phyloP scores from a whole-genome alignment of 2,113 vertebrate genomes.

The Quiscalus mexicanus region DNA sequence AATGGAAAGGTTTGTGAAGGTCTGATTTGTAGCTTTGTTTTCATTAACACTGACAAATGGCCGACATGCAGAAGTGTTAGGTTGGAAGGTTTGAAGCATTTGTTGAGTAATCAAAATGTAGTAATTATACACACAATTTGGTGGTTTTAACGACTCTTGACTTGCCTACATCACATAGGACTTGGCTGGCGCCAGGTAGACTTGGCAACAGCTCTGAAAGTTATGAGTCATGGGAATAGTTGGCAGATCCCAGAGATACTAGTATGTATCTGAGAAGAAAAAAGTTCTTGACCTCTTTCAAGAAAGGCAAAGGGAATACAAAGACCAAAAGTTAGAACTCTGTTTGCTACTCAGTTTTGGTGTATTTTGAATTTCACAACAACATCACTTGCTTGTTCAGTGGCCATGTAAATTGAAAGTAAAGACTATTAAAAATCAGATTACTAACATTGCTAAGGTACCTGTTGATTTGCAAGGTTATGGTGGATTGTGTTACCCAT shows the following conservation, averaged over 20 bases:
- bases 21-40: background rate
- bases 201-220: conserved; percentile 40
- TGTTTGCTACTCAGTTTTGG: background rate
- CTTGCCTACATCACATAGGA: conserved; percentile 33
- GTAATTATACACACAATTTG: conserved; percentile 53
- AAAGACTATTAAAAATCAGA: background rate
- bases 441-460: background rate
- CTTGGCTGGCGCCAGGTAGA: conserved; percentile 34
- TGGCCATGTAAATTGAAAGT: background rate
- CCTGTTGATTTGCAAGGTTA: background rate
- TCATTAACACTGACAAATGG: background rate
- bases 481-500: background rate
- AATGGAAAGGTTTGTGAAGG: background rate
- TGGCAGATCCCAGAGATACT: conserved; percentile 38
- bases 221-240: conserved; percentile 33
- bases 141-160: conserved; percentile 54
- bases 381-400: background rate
- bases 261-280: background rate
- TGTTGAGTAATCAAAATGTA: conserved; percentile 55
- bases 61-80: background rate
- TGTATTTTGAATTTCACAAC: background rate
- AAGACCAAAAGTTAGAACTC: background rate
- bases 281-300: conserved; percentile 45
- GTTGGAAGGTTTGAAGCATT: conserved; percentile 8
- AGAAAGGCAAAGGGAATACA: background rate